phyloP scores from a whole-genome alignment of 2,888 invertebrate species.

The Autographa pulchrina region DNA sequence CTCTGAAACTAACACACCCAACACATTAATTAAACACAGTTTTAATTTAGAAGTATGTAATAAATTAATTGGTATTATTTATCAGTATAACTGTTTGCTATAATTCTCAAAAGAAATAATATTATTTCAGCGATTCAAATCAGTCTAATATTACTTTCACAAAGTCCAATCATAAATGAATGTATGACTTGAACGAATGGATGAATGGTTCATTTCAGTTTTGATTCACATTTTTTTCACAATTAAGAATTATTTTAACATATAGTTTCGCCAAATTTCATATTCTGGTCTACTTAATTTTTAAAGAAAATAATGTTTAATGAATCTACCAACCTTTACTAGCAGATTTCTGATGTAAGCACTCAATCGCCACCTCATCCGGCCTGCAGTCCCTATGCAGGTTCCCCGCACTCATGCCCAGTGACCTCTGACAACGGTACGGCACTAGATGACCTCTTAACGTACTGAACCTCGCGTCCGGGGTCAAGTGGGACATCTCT shows the following conservation, averaged over 20 bases:
- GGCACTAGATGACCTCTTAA: conserved; percentile 84
- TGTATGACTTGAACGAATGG: too few species aligned
- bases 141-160: not conserved
- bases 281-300: too few species aligned
- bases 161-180: too few species aligned
- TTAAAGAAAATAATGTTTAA: not conserved
- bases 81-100: too few species aligned
- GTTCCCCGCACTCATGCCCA: conserved; percentile 81
- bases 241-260: not conserved
- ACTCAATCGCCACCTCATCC: conserved; percentile 75
- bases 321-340: conserved; percentile 76
- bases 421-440: conserved; percentile 76
- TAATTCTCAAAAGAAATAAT: too few species aligned
- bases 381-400: conserved; percentile 81
- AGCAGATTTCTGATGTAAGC: conserved; percentile 80
- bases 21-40: conserved; percentile 44
- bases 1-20: conserved; percentile 78
- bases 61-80: too few species aligned
- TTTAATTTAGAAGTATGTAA: too few species aligned
- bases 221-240: not conserved
- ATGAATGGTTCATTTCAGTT: too few species aligned
- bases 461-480: conserved; percentile 76
- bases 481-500: conserved; percentile 48
- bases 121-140: too few species aligned
- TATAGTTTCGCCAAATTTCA: too few species aligned